Base-by-base conservation (phyloP, 2,888 invertebrate genomes). In the Drosophila peninsularis region DNA sequence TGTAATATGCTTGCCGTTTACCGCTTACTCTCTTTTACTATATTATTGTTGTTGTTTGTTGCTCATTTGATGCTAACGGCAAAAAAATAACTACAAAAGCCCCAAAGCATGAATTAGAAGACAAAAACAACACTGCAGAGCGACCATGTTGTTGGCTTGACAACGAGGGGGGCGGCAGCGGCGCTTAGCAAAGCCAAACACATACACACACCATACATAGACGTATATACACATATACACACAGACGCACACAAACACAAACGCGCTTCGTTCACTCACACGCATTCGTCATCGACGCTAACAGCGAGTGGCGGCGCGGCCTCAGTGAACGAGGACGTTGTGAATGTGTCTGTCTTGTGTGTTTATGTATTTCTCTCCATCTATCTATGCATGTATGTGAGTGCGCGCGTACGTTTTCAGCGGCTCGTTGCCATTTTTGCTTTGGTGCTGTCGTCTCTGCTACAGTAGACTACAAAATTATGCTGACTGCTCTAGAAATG, bases 241-340 rank as follows among this genome's bases (percentile, higher is more conserved):
- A 30, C n/a, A 30, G 19, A 54, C 65, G 65, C 37, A 42, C 47
- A 64, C 67, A 54, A 57, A 55, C 34, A 61, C 64, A 70, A 44
- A 44, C 55, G 37, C 50, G 54, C 65, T 50, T 49, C 62, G 78
- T 63, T 80, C 78, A 68, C 80, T 79, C 76, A 79, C 70, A 86
- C 73, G 68, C 65, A 82, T 81, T 76, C 80, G 81, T 80, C 84
- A 81, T 86, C 86, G 66, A 65, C 64, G 71, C 63, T 53, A 73
- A 60, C 82, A 86, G 75, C 82, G 82, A 80, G 67, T 72, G 47
- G 66, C 64, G 71, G 57, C 77, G 36, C 45, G 75, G 67, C 78
- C 73, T 67, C 72, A 75, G 42, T 71, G 77, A 80, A 84, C 84
- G 80, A 84, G 80, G 84, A 80, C 83, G 80, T 74, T 50, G 73